A percentile compares a stretch with the other conserved stretches of the same genome.
phyloP scores from a whole-genome alignment of 2,888 invertebrate genomes.

The Anorthoa munda region DNA sequence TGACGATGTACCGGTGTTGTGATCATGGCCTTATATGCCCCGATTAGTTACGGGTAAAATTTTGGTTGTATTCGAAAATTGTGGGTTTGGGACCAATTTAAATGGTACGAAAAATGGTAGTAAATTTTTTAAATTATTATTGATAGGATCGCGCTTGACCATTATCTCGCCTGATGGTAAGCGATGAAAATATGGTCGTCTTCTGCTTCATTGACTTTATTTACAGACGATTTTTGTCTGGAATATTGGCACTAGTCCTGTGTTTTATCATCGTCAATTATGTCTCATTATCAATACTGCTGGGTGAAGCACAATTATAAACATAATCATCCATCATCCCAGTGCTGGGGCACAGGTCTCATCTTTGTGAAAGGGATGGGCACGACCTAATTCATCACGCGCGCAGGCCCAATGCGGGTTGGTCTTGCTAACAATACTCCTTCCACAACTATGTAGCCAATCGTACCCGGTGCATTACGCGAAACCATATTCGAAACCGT shows the following conservation, averaged over 20 bases:
- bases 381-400: not conserved
- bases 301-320: not conserved
- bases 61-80: conserved; percentile 32
- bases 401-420: not conserved
- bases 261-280: not conserved
- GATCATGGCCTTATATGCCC: conserved; percentile 63
- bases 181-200: not conserved
- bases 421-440: not conserved
- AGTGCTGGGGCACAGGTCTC: not conserved
- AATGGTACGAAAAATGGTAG: not conserved
- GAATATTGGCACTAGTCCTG: not conserved
- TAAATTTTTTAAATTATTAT: not conserved
- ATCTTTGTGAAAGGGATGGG: not conserved
- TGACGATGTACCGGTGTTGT: conserved; percentile 63
- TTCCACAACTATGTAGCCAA: not conserved
- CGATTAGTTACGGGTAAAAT: conserved; percentile 54
- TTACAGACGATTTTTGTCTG: not conserved
- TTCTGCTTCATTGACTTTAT: not conserved
- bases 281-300: not conserved
- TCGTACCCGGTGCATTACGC: not conserved
- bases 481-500: conserved; percentile 3
- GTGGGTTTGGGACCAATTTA: conserved; percentile 1
- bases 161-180: no score
- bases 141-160: no score
- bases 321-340: not conserved